phyloP scores from a whole-genome alignment of 1,140 invertebrate genomes.

The Eriocheir sinensis region DNA sequence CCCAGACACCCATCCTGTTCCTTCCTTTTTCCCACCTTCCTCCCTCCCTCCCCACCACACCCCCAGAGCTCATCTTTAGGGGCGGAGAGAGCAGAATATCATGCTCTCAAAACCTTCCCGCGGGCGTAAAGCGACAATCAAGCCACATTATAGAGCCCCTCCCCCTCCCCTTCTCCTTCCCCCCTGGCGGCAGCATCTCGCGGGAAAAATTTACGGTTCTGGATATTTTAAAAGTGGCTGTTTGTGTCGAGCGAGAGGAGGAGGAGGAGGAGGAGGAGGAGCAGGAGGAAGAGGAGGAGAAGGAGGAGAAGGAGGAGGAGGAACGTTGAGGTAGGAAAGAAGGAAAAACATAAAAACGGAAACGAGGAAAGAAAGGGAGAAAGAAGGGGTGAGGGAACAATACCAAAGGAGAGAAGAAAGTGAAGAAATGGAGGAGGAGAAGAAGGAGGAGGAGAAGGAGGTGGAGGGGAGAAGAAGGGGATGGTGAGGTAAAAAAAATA shows the following conservation, averaged over 20 bases:
- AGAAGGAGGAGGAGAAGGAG: background rate
- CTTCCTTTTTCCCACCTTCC: too few relatives aligned
- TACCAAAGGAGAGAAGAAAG: background rate
- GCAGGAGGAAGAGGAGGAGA: background rate
- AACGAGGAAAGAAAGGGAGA: background rate
- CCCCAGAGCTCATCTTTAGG: background rate
- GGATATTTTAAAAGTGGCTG: constrained; percentile 16
- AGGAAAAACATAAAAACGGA: background rate
- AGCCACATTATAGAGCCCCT: background rate
- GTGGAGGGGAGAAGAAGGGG: background rate
- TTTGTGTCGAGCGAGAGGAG: background rate
- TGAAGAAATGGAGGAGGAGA: background rate
- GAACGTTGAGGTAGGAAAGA: background rate
- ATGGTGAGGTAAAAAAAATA: background rate
- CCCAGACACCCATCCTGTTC: too few relatives aligned
- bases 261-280: background rate
- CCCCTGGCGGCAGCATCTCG: background rate
- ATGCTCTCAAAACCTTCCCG: background rate
- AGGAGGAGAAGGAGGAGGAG: background rate
- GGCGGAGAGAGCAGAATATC: constrained; percentile 1
- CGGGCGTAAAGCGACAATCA: constrained; percentile 20
- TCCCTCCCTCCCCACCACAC: background rate
- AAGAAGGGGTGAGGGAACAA: too few relatives aligned
- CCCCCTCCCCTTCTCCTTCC: too few relatives aligned
- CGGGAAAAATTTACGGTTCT: background rate